phyloP scores from a whole-genome alignment of 1,140 invertebrate species.

The Cardiocondyla obscurior region DNA sequence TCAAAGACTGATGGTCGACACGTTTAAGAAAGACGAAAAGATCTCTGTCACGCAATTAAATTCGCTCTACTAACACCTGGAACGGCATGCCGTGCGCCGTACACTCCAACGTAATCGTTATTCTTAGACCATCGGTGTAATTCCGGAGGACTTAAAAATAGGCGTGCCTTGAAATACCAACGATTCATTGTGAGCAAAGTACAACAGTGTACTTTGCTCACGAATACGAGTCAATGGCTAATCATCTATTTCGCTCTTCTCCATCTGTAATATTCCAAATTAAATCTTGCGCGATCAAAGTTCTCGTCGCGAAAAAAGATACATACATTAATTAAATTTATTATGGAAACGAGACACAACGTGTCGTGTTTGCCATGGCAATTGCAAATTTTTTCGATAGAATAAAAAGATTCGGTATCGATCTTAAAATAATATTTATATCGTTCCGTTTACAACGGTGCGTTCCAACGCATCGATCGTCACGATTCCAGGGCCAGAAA shows the following conservation, averaged over 20 bases:
- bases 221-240: not conserved
- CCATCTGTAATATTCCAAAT: not conserved
- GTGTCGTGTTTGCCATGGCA: not conserved
- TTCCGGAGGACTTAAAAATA: slow-evolving; percentile 54
- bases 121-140: slow-evolving; percentile 53
- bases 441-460: not conserved
- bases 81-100: slow-evolving; percentile 11
- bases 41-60: slow-evolving; percentile 21
- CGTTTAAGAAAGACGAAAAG: not conserved
- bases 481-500: not conserved
- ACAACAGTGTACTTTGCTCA: not conserved
- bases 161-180: slow-evolving; percentile 47
- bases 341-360: not conserved
- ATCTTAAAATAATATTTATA: not conserved
- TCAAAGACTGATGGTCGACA: not conserved
- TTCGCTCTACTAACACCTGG: slow-evolving; percentile 22
- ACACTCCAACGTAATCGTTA: slow-evolving; percentile 45
- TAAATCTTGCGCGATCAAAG: not conserved
- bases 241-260: not conserved
- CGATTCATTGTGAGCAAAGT: slow-evolving; percentile 38
- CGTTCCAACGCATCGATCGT: slow-evolving; percentile 20
- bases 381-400: not conserved
- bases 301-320: not conserved
- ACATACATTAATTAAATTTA: not conserved
- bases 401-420: not conserved